Base-by-base conservation (phyloP, 2,113 vertebrate genomes). In the Passer montanus region DNA sequence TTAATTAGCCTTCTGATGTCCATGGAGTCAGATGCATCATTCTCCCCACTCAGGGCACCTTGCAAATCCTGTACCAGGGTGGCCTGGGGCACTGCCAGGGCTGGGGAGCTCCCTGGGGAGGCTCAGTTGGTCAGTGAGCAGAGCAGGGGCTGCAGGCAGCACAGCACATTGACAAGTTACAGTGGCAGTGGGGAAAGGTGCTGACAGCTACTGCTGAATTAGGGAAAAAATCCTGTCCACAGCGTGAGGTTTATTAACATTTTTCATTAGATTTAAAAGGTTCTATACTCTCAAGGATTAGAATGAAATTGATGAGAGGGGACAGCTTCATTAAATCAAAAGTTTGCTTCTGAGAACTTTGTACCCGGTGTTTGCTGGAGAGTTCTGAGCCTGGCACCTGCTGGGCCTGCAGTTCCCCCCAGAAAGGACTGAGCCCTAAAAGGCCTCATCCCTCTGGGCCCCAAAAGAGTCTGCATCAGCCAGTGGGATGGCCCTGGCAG, bases 161-260 rank as follows among this genome's bases (percentile, higher is more conserved):
- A 13, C 64, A 6, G 59, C 41, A 5, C 16, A 30, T 55, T 41
- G 64, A 83, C 91, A 43, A 59, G 83, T 66, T 70, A 17, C 59
- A 94, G 95, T 68, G 84, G 82, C 79, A 93, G 43, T 31, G 22
- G 55, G 94, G 78, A 91, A 75, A 95, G 93, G 78, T 82, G 85
- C 95, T 95, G 94, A 84, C 89, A 95, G 74, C 83, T 87, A 23
- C 77, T 90, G 91, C 85, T 81, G 95, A 95, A 60, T 85, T 56
- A 91, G 79, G 52, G 33, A 28, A 67, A 68, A 94, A 66, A 33
- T 8, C 26, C 26, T 76, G 30, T 67, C 47, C 46, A 43, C 47
- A 62, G 24, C 20, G 33, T 63, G 35, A 84, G 49, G 52, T 84
- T 84, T 80, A 93, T 93, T 44, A 96, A 74, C 56, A 33, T 78